These are phyloP conservation scores for Buceros bicornis DNA, from an alignment of 2,797 vertebrate genomes.

Conservation along the genomic window DNA sequence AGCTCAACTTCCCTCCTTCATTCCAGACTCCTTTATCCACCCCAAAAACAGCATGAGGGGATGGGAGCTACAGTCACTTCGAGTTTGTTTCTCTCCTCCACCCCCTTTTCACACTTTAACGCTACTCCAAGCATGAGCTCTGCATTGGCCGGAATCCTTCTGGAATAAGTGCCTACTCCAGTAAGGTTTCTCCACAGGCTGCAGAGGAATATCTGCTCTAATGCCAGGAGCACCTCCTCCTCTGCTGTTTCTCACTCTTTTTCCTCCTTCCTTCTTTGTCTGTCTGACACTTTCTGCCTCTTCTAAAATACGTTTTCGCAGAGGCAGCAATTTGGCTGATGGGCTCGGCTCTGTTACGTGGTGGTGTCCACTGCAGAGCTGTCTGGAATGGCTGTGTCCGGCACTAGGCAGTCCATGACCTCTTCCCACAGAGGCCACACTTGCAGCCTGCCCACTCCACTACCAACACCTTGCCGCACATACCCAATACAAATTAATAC, in stretches of 20 bases:
- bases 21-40: neutral
- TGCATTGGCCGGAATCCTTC: neutral
- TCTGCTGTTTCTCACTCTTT: neutral
- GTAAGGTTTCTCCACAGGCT: neutral
- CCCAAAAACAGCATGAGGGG: fast-evolving
- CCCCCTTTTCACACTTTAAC: neutral
- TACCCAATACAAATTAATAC: neutral
- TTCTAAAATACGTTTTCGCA: neutral
- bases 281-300: neutral
- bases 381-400: too few species aligned
- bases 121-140: neutral
- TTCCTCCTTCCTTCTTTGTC: neutral
- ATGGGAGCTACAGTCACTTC: neutral
- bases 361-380: neutral
- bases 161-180: neutral
- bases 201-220: neutral
- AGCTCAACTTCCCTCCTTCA: neutral
- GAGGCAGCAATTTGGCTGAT: neutral
- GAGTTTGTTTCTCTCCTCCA: neutral
- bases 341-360: neutral
- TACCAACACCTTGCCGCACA: neutral
- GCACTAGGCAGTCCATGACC: too few species aligned
- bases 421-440: neutral
- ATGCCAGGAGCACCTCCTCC: neutral
- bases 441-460: neutral